Percentiles rank a stretch among this genome's conserved stretches.
Evolutionary conservation across 2,797 vertebrate species (phyloP).

Genomic region (Phaenicophaeus curvirostris): DNA sequence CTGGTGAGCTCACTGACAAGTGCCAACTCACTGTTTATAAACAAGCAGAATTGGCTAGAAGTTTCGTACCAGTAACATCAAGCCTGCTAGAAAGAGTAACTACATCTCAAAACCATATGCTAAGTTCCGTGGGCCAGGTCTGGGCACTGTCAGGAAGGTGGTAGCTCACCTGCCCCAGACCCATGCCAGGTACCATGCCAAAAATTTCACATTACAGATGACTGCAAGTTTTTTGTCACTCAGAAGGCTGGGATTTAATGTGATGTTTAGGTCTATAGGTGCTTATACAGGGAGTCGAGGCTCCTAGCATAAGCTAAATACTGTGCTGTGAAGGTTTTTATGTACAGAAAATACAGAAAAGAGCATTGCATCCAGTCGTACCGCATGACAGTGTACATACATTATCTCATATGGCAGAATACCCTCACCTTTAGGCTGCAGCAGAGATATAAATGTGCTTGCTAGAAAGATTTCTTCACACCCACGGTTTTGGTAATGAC

Average conservation of each 20-base stretch:
- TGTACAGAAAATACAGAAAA: not conserved
- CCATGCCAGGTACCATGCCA: not conserved
- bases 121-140: not conserved
- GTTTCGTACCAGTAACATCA: not conserved
- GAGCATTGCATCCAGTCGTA: not conserved
- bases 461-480: not conserved
- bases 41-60: not conserved
- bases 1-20: not conserved
- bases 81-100: not conserved
- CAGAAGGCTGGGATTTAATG: not conserved
- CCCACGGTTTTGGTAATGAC: not conserved
- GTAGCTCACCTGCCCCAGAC: not conserved
- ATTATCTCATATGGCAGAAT: not conserved
- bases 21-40: not conserved
- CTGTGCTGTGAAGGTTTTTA: not conserved
- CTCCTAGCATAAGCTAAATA: not conserved
- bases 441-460: not conserved
- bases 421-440: not conserved
- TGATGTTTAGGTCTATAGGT: not conserved
- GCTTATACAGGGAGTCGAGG: not conserved
- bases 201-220: not conserved
- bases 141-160: not conserved
- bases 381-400: not conserved
- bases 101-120: not conserved
- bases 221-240: not conserved